phyloP scores from a whole-genome alignment of 2,113 vertebrate species.

The Actinemys pallida region DNA sequence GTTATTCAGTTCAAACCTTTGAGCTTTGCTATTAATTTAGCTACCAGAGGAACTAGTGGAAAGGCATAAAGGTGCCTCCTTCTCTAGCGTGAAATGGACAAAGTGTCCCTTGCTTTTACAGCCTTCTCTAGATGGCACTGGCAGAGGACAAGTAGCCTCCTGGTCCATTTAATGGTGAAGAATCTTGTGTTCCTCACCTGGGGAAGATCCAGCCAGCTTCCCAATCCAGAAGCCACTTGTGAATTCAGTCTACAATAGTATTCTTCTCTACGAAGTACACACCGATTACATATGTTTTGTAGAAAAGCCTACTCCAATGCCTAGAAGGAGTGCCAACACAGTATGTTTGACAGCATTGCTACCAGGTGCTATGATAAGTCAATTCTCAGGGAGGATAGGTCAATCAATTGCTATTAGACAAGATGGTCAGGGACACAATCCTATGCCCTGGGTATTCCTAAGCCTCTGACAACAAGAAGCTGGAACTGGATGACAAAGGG shows the following conservation, averaged over 20 bases:
- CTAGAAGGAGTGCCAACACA: not conserved
- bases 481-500: not conserved
- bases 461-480: not conserved
- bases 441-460: not conserved
- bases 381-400: not conserved
- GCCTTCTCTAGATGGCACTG: not conserved
- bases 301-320: not conserved
- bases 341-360: not conserved
- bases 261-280: not conserved
- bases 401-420: not conserved
- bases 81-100: not conserved
- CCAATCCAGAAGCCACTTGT: not conserved
- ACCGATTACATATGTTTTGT: not conserved
- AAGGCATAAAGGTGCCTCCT: not conserved
- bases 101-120: not conserved
- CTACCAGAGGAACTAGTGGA: not conserved
- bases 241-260: not conserved
- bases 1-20: not conserved
- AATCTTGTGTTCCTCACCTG: not conserved
- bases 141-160: not conserved
- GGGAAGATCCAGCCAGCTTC: not conserved
- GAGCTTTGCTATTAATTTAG: not conserved
- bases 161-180: not conserved
- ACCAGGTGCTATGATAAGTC: not conserved
- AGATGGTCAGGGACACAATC: not conserved